Evolutionary conservation across 2,113 vertebrate species (phyloP).

Genomic region (Microcebus griseorufus): DNA sequence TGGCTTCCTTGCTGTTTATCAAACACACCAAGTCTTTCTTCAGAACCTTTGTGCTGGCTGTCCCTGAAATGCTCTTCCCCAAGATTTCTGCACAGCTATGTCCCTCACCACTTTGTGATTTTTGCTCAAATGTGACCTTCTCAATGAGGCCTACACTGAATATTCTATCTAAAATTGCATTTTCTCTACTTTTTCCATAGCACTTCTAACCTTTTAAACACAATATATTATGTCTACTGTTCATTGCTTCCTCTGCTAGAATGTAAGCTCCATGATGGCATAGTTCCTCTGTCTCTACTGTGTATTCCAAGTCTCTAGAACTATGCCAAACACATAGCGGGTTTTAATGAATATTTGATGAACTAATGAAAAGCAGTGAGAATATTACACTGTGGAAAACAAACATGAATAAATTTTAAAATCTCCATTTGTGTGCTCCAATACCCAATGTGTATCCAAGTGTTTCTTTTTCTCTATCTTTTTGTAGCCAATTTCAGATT

Average conservation of each 20-base stretch:
- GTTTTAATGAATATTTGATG: constrained; percentile 27
- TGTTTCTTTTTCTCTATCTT: not conserved
- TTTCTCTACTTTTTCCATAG: not conserved
- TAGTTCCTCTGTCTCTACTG: not conserved
- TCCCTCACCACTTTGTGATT: not conserved
- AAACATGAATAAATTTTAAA: not conserved
- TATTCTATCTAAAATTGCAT: not conserved
- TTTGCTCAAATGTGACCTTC: constrained; percentile 1
- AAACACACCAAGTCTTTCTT: not conserved
- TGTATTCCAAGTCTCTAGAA: not conserved
- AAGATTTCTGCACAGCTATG: not conserved
- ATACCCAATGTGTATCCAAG: not conserved
- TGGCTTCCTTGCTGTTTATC: not conserved
- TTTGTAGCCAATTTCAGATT: not conserved
- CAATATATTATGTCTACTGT: not conserved
- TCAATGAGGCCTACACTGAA: not conserved
- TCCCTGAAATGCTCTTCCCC: not conserved
- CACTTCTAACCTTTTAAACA: not conserved
- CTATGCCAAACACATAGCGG: not conserved
- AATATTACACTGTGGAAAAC: not conserved
- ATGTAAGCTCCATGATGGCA: not conserved
- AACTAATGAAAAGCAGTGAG: constrained; percentile 19
- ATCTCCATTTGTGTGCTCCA: not conserved
- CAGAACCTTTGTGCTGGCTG: not conserved
- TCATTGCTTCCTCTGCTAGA: not conserved